Evolutionary conservation across 2,113 vertebrate species (phyloP).

Genomic region (Gadus macrocephalus): DNA sequence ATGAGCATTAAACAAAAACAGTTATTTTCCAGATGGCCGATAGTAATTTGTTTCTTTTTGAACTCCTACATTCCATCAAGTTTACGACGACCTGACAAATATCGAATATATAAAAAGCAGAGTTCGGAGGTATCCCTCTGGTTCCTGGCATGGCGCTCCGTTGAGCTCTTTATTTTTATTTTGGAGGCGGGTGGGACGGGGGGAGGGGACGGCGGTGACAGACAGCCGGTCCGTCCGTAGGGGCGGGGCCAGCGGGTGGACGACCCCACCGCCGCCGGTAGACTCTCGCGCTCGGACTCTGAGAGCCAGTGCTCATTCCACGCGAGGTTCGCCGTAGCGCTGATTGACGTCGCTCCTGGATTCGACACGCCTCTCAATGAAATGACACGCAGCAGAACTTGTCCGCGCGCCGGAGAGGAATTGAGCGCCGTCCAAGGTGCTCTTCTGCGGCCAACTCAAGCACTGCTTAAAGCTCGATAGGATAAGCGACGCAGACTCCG

Average conservation of each 20-base stretch:
- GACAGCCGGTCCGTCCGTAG: constrained; percentile 50
- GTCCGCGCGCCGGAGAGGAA: constrained; percentile 50
- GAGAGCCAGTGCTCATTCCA: constrained; percentile 70
- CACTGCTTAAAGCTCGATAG: constrained; percentile 29
- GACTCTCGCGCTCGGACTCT: constrained; percentile 45
- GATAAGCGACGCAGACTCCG: constrained; percentile 8
- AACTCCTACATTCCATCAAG: too few species aligned
- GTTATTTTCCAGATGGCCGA: too few species aligned
- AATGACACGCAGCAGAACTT: constrained; percentile 58
- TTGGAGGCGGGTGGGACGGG: too few species aligned
- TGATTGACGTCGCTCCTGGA: constrained; percentile 60
- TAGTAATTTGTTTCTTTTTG: too few species aligned
- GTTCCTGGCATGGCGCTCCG: too few species aligned
- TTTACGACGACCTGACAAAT: too few species aligned
- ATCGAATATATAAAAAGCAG: too few species aligned
- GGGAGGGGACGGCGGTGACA: constrained; percentile 56
- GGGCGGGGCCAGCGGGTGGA: constrained; percentile 30
- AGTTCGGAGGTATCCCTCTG: too few species aligned
- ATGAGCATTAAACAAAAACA: too few species aligned
- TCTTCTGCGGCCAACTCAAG: constrained; percentile 1
- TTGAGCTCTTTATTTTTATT: too few species aligned
- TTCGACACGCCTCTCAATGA: constrained; percentile 64
- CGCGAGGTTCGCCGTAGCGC: constrained; percentile 75
- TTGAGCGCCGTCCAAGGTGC: constrained; percentile 48
- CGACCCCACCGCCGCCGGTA: constrained; percentile 46